Percentiles rank a stretch among this genome's conserved stretches.
phyloP scores from a whole-genome alignment of 2,888 invertebrate genomes.

The Parnassius glacialis region DNA sequence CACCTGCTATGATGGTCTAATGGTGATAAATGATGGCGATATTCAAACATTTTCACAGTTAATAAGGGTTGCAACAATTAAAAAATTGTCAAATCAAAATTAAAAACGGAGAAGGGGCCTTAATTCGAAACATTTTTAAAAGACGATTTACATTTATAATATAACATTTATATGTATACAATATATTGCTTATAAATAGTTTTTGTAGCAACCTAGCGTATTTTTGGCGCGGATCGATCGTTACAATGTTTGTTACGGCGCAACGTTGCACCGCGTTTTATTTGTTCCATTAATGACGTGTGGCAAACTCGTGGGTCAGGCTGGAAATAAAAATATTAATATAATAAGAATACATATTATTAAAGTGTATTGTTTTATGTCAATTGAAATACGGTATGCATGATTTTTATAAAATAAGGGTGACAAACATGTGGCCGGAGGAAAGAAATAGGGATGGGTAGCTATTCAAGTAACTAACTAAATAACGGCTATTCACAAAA shows the following conservation, averaged over 20 bases:
- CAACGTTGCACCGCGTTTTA: slow-evolving; percentile 91
- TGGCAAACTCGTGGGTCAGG: slow-evolving; percentile 90
- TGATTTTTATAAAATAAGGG: no score
- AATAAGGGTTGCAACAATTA: background rate
- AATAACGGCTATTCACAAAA: no score
- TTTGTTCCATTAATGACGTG: slow-evolving; percentile 97
- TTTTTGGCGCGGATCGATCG: slow-evolving; percentile 94
- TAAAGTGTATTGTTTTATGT: no score
- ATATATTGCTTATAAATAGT: slow-evolving; percentile 3
- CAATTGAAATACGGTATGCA: no score
- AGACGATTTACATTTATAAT: slow-evolving; percentile 1
- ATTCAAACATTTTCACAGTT: background rate
- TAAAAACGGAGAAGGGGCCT: background rate
- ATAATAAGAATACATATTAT: no score
- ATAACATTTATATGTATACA: slow-evolving; percentile 8
- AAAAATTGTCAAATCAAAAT: background rate
- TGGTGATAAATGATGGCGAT: slow-evolving; percentile 17
- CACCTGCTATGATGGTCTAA: no score
- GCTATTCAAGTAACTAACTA: no score
- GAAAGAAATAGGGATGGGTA: no score
- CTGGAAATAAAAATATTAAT: slow-evolving; percentile 33
- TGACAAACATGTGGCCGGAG: no score
- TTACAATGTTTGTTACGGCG: slow-evolving; percentile 88
- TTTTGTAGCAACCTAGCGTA: slow-evolving; percentile 75
- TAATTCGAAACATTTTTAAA: background rate